These are phyloP conservation scores for Hirudinaria manillensis DNA, from an alignment of 2,888 invertebrate genomes.

Conservation along the genomic window DNA sequence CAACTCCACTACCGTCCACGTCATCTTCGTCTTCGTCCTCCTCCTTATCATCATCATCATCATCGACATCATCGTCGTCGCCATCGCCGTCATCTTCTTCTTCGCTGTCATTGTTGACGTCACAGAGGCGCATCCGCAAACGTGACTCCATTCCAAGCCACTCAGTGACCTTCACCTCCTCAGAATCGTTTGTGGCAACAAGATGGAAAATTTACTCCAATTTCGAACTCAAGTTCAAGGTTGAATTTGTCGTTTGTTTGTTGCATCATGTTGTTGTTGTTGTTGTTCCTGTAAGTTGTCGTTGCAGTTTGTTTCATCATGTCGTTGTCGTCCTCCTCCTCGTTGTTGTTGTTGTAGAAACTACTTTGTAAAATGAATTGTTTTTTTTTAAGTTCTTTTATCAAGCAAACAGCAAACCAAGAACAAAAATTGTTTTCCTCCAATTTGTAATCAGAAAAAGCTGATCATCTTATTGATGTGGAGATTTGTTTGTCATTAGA, in stretches of 20 bases:
- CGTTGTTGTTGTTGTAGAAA: too few relatives aligned
- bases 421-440: too few relatives aligned
- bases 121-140: background rate
- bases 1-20: background rate
- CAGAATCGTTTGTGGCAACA: conserved; percentile 25
- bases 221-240: conserved; percentile 29
- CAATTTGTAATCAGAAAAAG: too few relatives aligned
- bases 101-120: background rate
- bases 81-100: background rate
- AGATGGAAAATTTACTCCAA: conserved; percentile 32
- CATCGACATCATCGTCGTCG: conserved; percentile 13
- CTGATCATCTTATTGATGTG: too few relatives aligned
- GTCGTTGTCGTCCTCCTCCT: too few relatives aligned
- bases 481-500: too few relatives aligned
- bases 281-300: background rate
- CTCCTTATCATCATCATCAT: conserved; percentile 11
- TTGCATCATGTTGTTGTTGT: too few relatives aligned
- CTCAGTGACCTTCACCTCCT: conserved; percentile 29
- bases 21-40: conserved; percentile 12
- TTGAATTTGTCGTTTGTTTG: background rate
- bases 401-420: too few relatives aligned
- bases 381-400: too few relatives aligned
- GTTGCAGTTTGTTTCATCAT: too few relatives aligned
- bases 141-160: background rate
- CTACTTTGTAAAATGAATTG: too few relatives aligned